A percentile compares a stretch with the other conserved stretches of the same genome.
These are phyloP conservation scores for Beroe forskalii DNA, from an alignment of 37 sponge, comb jelly and placozoan genomes.

Conservation along the genomic window DNA sequence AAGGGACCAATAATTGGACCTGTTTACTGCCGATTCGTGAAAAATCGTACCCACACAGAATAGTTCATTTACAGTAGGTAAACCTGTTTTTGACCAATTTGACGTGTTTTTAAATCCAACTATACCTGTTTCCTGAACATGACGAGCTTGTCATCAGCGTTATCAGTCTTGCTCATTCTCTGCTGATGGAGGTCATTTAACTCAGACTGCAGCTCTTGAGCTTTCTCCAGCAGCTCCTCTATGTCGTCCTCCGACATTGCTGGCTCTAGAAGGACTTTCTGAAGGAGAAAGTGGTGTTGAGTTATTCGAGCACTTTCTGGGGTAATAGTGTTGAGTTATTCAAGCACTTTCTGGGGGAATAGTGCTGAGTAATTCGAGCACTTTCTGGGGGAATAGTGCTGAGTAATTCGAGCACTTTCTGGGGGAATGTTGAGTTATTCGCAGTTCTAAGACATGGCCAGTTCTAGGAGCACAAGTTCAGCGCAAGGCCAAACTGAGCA, in stretches of 20 bases:
- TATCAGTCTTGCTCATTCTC: conserved; percentile 75
- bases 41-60: too few species aligned
- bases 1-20: too few species aligned
- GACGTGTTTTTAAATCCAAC: too few species aligned
- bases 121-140: conserved; percentile 90
- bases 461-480: too few species aligned
- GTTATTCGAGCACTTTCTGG: neutral
- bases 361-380: neutral
- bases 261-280: conserved; percentile 74
- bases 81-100: too few species aligned
- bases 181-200: conserved; percentile 75
- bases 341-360: neutral
- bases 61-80: too few species aligned
- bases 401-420: neutral
- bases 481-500: too few species aligned
- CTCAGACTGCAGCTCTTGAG: conserved; percentile 67
- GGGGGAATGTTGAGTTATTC: too few species aligned
- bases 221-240: conserved; percentile 66
- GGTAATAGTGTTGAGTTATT: neutral
- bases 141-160: conserved; percentile 80
- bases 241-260: conserved; percentile 81
- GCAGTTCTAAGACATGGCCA: too few species aligned
- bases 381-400: neutral
- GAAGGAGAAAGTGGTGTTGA: neutral
- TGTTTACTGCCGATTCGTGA: too few species aligned